Percentiles rank a stretch among this genome's conserved stretches.
phyloP scores from a whole-genome alignment of 2,797 vertebrate genomes.

The Pristis pectinata region DNA sequence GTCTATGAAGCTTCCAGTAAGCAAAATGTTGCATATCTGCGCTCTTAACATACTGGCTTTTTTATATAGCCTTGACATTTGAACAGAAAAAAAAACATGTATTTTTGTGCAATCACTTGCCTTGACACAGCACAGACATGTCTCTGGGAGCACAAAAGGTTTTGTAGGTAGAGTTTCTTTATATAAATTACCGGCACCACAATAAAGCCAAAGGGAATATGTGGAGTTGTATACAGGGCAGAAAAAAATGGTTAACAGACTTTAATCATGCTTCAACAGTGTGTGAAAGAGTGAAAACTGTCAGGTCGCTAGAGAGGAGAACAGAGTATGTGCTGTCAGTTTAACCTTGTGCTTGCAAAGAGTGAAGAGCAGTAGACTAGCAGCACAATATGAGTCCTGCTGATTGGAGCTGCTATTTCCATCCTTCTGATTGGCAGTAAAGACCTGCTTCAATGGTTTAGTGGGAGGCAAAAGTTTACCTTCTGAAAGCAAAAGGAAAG shows the following conservation, averaged over 20 bases:
- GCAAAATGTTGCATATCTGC: neutral
- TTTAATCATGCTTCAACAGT: neutral
- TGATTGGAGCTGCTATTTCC: neutral
- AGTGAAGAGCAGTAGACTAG: neutral
- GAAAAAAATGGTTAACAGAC: neutral
- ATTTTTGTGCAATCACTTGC: too few relatives aligned
- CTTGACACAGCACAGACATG: neutral
- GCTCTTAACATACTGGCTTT: neutral
- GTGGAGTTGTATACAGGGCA: neutral
- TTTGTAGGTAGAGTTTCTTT: neutral
- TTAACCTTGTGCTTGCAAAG: neutral
- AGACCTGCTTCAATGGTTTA: neutral
- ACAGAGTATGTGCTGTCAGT: neutral
- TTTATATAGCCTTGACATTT: neutral
- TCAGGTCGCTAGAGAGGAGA: neutral
- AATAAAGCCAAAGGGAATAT: neutral
- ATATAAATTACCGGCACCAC: neutral
- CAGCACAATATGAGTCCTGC: neutral
- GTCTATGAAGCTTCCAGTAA: neutral
- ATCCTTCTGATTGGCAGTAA: neutral
- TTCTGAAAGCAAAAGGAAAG: neutral
- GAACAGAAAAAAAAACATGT: neutral
- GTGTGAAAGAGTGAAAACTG: neutral
- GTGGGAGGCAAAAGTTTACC: neutral
- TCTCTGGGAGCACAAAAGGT: neutral